A percentile compares a stretch with the other conserved stretches of the same genome.
phyloP scores from a whole-genome alignment of 2,113 vertebrate genomes.

The Ictalurus furcatus region DNA sequence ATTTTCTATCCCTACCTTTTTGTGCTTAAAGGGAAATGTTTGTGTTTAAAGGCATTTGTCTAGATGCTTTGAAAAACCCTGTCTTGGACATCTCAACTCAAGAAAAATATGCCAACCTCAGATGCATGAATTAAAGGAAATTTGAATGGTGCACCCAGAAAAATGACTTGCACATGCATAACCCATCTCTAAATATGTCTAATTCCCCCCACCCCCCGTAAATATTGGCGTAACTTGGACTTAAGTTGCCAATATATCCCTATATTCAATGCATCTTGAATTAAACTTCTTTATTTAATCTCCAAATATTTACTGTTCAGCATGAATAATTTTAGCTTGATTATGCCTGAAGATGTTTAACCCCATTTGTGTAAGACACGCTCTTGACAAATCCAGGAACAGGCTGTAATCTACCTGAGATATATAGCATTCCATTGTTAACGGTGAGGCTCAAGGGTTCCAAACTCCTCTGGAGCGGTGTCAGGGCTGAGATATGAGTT shows the following conservation, averaged over 20 bases:
- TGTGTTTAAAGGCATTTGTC: no score
- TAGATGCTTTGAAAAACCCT: neutral
- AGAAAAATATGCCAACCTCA: neutral
- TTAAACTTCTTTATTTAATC: neutral
- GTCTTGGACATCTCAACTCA: neutral
- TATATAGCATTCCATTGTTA: constrained; percentile 11
- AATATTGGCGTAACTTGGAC: neutral
- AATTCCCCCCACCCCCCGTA: neutral
- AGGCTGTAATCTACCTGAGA: constrained; percentile 23
- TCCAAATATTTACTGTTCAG: neutral
- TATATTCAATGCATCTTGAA: neutral
- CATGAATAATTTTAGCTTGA: constrained; percentile 10
- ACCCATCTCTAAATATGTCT: neutral
- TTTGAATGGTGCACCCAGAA: neutral
- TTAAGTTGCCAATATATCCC: neutral
- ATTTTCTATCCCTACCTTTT: no score
- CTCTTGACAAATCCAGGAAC: neutral
- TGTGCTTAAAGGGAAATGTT: no score
- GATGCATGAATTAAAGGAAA: neutral
- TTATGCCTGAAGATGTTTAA: neutral
- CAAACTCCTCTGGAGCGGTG: constrained; percentile 11
- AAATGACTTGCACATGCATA: neutral
- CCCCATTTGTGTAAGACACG: neutral
- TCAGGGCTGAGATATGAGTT: constrained; percentile 3
- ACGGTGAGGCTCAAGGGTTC: constrained; percentile 24